phyloP scores from a whole-genome alignment of 2,797 vertebrate genomes.

The Ciconia nigra region DNA sequence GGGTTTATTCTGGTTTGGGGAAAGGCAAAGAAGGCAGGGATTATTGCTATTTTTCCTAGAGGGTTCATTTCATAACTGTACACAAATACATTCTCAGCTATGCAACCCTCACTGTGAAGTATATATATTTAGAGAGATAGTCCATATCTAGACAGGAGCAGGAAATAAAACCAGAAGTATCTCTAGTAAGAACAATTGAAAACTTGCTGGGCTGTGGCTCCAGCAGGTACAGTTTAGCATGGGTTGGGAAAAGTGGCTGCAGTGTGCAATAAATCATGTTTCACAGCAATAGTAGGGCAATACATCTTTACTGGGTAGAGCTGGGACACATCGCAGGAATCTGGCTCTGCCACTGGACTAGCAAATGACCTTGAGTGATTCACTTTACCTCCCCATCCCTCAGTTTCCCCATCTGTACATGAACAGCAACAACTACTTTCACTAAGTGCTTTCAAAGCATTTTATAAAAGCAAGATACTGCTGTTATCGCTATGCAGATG shows the following conservation, averaged over 20 bases:
- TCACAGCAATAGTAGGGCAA: not conserved
- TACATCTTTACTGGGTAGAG: not conserved
- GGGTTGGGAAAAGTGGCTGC: not conserved
- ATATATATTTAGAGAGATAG: not conserved
- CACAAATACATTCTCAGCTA: not conserved
- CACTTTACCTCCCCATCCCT: not conserved
- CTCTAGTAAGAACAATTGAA: not conserved
- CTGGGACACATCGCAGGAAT: not conserved
- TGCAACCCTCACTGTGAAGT: not conserved
- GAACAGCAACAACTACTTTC: not conserved
- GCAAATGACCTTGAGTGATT: not conserved
- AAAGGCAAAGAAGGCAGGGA: not conserved
- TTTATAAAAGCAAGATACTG: not conserved
- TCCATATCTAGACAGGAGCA: not conserved
- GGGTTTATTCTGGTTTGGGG: not conserved
- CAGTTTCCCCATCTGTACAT: not conserved
- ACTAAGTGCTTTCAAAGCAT: not conserved
- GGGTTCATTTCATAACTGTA: not conserved
- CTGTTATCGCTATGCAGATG: constrained; percentile 10
- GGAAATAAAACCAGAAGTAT: not conserved
- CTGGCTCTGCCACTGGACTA: not conserved
- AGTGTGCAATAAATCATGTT: not conserved
- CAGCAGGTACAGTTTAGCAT: not conserved
- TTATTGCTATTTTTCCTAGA: not conserved
- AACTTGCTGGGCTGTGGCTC: not conserved